Evolutionary conservation across 1,140 invertebrate species (phyloP).

Genomic region (Diorhabda elongata): DNA sequence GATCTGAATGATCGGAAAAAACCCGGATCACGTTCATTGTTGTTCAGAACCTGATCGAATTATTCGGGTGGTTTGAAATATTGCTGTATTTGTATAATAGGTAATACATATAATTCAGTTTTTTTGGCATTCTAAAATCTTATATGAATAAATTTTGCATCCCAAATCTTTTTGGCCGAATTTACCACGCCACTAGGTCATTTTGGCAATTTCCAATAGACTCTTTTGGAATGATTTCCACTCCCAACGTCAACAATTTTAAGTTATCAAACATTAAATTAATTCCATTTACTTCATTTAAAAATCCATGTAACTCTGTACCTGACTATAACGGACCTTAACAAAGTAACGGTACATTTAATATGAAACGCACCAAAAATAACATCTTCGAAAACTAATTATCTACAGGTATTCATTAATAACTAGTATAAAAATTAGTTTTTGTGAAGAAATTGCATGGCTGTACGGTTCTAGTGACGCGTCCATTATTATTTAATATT

Average conservation of each 20-base stretch:
- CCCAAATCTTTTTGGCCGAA: too few relatives aligned
- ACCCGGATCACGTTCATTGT: too few relatives aligned
- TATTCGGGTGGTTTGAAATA: too few relatives aligned
- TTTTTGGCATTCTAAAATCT: too few relatives aligned
- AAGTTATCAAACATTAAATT: not conserved
- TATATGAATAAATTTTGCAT: too few relatives aligned
- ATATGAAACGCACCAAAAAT: constrained; percentile 1
- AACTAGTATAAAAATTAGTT: constrained; percentile 8
- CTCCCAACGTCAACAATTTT: not conserved
- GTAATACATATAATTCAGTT: too few relatives aligned
- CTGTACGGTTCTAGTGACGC: constrained; percentile 4
- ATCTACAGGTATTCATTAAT: not conserved
- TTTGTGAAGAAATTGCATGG: constrained; percentile 12
- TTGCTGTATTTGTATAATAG: too few relatives aligned
- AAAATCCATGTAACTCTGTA: not conserved
- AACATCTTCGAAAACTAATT: constrained; percentile 1
- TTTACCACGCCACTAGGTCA: too few relatives aligned
- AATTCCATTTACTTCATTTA: not conserved
- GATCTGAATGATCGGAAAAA: too few relatives aligned
- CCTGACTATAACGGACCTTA: not conserved
- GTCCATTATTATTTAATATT: constrained; percentile 13
- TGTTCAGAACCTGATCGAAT: too few relatives aligned
- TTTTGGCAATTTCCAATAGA: too few relatives aligned
- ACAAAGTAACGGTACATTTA: constrained; percentile 5
- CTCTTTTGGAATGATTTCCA: too few relatives aligned